Conservation (phyloP, 2,113 vertebrate genomes). For the Lamprotornis superbus region DNA sequence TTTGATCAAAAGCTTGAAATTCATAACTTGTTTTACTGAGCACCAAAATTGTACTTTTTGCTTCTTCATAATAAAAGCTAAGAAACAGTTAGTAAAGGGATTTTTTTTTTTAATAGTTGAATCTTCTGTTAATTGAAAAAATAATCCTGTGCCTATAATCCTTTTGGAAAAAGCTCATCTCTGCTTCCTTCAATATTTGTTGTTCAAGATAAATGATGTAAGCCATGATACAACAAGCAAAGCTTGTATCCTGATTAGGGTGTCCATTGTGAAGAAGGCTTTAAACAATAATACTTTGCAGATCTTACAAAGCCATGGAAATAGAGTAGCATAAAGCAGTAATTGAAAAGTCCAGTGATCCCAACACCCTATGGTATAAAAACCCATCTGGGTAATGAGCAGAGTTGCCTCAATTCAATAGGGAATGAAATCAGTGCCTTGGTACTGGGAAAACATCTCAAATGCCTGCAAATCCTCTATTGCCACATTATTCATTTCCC, state of each 20-base stretch:
- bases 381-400: neutral
- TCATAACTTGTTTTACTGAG: neutral
- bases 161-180: neutral
- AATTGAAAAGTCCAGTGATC: slow-evolving; percentile 16
- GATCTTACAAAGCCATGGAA: neutral
- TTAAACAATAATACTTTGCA: neutral
- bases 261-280: neutral
- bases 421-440: slow-evolving; percentile 6
- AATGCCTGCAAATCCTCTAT: neutral
- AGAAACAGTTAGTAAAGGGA: neutral
- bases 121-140: neutral
- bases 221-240: neutral
- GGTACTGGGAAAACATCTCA: neutral
- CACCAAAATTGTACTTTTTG: neutral
- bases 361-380: neutral
- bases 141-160: neutral
- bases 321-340: neutral
- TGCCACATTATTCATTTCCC: slow-evolving; percentile 24
- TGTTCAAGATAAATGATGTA: neutral
- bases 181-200: neutral
- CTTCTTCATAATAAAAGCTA: neutral
- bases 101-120: neutral
- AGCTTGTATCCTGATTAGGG: neutral
- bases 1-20: neutral
- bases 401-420: neutral